These are phyloP conservation scores for Nibea albiflora DNA, from an alignment of 2,113 vertebrate species.

Conservation along the genomic window DNA sequence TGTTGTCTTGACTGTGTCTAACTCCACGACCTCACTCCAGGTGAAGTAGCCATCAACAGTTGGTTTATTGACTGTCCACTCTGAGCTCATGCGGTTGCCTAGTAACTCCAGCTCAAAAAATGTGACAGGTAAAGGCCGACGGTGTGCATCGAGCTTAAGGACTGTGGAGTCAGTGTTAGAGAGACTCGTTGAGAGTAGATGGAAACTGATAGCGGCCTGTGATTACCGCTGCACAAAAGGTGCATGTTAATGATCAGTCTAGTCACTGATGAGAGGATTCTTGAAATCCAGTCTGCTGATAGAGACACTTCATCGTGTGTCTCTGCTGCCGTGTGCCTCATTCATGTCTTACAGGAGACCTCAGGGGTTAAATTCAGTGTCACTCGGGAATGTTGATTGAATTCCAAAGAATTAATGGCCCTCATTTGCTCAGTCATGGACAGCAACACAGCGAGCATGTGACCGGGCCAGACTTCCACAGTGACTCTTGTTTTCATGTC, in stretches of 20 bases:
- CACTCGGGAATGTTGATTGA: constrained; percentile 59
- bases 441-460: constrained; percentile 57
- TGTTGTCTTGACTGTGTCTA: too few species aligned
- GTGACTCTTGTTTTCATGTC: constrained; percentile 18
- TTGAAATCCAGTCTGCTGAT: neutral
- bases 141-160: constrained; percentile 1
- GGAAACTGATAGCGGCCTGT: neutral
- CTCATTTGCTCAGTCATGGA: constrained; percentile 55
- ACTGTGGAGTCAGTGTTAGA: constrained; percentile 4
- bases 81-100: constrained; percentile 58
- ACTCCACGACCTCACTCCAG: neutral
- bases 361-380: constrained; percentile 16
- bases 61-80: constrained; percentile 36
- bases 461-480: constrained; percentile 50
- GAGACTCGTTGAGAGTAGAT: neutral
- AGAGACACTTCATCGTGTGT: neutral
- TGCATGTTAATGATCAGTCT: constrained; percentile 4
- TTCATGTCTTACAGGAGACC: constrained; percentile 6
- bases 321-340: neutral
- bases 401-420: constrained; percentile 58
- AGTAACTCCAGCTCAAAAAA: constrained; percentile 51
- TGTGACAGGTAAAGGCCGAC: constrained; percentile 58
- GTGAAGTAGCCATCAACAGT: neutral
- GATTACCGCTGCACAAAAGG: neutral
- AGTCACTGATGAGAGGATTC: neutral